Conservation (phyloP, 1,140 invertebrate species). For the Nasonia giraulti region DNA sequence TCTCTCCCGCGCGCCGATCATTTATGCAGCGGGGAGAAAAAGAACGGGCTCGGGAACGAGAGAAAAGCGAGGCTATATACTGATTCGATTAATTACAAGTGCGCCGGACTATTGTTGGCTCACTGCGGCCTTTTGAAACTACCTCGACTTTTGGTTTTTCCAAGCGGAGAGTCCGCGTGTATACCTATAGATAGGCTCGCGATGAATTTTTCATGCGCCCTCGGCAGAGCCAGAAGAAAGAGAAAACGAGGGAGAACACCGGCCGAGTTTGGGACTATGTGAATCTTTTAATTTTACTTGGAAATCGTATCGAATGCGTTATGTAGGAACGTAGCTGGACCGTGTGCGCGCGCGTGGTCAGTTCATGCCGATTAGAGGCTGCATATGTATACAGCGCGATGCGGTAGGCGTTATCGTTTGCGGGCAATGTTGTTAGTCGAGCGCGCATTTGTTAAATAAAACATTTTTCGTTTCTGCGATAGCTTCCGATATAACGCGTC, state of each 20-base stretch:
- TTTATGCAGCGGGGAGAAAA: slow-evolving; percentile 6
- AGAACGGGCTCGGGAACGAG: background rate
- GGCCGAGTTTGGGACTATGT: background rate
- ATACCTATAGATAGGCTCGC: background rate
- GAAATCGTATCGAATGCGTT: background rate
- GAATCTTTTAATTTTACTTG: slow-evolving; percentile 33
- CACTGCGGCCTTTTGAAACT: background rate
- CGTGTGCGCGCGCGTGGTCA: too few relatives aligned
- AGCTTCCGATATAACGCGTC: too few relatives aligned
- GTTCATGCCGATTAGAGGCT: too few relatives aligned
- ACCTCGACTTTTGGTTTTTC: background rate
- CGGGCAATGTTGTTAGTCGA: background rate
- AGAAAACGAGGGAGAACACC: background rate
- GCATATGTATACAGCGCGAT: too few relatives aligned
- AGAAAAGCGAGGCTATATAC: background rate
- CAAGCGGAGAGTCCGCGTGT: background rate
- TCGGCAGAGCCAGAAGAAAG: background rate
- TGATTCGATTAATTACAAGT: slow-evolving; percentile 19
- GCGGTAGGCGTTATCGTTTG: too few relatives aligned
- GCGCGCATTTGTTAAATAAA: too few relatives aligned
- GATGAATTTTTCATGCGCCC: slow-evolving; percentile 20
- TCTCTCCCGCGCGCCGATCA: background rate
- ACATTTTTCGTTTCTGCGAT: too few relatives aligned
- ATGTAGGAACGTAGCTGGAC: background rate
- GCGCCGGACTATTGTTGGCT: background rate